Evolutionary conservation across 2,797 vertebrate species (phyloP), one percentile per base, ranked within the genome.

Genomic region (Sebastes itinus): DNA sequence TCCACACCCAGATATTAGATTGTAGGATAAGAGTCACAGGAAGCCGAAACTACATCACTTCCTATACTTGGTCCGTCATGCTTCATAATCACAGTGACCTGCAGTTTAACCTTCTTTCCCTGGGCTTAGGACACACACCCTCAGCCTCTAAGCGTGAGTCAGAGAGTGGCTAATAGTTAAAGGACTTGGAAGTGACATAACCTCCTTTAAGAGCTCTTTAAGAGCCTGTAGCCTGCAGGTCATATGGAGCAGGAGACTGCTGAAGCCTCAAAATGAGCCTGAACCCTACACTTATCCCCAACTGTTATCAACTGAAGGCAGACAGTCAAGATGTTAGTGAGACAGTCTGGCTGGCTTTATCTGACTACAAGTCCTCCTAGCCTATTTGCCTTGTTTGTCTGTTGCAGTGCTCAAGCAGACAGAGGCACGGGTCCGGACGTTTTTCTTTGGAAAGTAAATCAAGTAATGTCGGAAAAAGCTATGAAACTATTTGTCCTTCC

Each of bases 371-470:
- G 64, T 28, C 72, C 16, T 54, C 18, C 28, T 42, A 16, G 52
- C 32, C 56, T 22, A n/a, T 70, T 62, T 60, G 67, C 72, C 46
- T 61, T 78, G 77, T 72, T 65, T 22, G 68, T 88, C 89, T 94
- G 91, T 75, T 92, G 79, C 76, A 87, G 78, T 56, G 66, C 81
- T 92, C 83, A 87, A 28, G 74, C 1, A 6, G 20, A 38, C 28
- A 22, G 73, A 72, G 25, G 30, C 49, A 69, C 14, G 11, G 42
- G 52, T 78, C 66, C 60, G 54, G 85, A 85, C 3, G 67, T 72
- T 78, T 72, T 78, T 82, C 74, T 55, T 49, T 35, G 23, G 42
- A 33, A 82, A 68, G 52, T 86, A 88, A 92, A 89, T 92, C 90
- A 76, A 67, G 23, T 28, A 11, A 75, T 56, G 82, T 77, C 25